Evolutionary conservation across 2,797 vertebrate genomes (phyloP), one percentile per base, ranked within the genome.

Genomic region (Pogonophryne albipinna): DNA sequence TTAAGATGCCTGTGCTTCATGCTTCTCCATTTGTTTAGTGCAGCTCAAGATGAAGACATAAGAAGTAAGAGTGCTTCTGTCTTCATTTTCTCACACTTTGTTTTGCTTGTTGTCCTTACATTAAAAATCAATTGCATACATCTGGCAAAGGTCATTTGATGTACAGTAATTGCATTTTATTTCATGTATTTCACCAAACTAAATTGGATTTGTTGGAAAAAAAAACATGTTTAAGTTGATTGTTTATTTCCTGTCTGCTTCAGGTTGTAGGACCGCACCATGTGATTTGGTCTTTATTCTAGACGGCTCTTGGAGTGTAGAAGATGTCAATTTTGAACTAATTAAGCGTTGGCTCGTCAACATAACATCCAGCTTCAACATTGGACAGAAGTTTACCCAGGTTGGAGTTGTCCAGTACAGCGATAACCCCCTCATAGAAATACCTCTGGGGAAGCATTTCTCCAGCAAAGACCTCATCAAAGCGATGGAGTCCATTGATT

Each of bases 391-490:
- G 84, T 99, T 98, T 87, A 99, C 97, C 85, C 97, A 99, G 87
- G 96, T 99, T 59, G 98, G 98, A 72, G 97, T 99, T 14, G 97
- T 99, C 65, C 98, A 99, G 85, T 99, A 99, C 79, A 99, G 98
- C 1, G 98, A 99, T 81, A 93, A 97, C 67, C 97, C 98, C 4
- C 82, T 97, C 67, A 93, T 99, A 93, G 96, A 99, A 87, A 97
- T 99, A 84, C 97, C 98, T 1, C 93, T 99, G 0, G 98, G 97
- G 84, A 96, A 93, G 78, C 93, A 96, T 80, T 88, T 83, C 59
- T 96, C 96, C 3, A 97, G 90, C 63, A 90, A 91, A 82, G 95
- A 96, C 17, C 94, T 99, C 62, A 93, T 97, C 65, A 89, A 84
- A 78, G 96, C 95, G 4, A 96, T 99, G 96, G 95, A 97, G 84